Evolutionary conservation across 2,797 vertebrate genomes (phyloP), one percentile per base, ranked within the genome.

Genomic region (Lacerta agilis): DNA sequence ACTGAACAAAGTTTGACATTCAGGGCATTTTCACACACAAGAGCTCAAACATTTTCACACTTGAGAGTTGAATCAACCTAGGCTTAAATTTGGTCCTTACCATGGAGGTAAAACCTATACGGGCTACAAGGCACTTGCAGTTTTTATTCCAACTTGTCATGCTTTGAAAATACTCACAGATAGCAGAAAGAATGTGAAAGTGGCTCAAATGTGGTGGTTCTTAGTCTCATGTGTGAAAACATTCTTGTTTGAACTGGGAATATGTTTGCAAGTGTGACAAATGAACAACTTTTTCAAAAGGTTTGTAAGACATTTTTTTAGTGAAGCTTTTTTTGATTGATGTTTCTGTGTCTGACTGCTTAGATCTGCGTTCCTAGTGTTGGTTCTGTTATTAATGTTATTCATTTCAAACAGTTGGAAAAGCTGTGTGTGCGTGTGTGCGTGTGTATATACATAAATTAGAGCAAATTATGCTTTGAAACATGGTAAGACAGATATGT

Each of bases 1-100:
- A 20, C 77, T 87, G 61, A 10, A 17, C 38, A 38, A 55, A 49
- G 0, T 92, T 92, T 86, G 73, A 79, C 83, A 87, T 67, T 87
- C 89, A 81, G 81, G 41, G 36, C 18, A 61, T 79, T 61, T 64
- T 80, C 20, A 18, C 3, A 33, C 7, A 36, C 18, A 36, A 75
- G 36, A 64, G 61, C 20, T 64, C 61, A 23, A 64, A 20, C 1
- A 7, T 64, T 61, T 64, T 41, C 38, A 66, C 41, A 85, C 23
- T 43, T 36, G 33, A 49, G 25, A 27, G 17, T 29, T 64, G 76
- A 41, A 43, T n/a, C 58, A 87, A n/a, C 8, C 43, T 80, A 73
- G 69, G 7, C 27, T 41, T 38, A n/a, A 78, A 49, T 17, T 76
- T 64, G 72, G 2, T 38, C 71, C 77, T 3, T 23, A 55, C 38